Conservation (phyloP, 2,797 vertebrate genomes). For the Philypnodon macrostomus region DNA sequence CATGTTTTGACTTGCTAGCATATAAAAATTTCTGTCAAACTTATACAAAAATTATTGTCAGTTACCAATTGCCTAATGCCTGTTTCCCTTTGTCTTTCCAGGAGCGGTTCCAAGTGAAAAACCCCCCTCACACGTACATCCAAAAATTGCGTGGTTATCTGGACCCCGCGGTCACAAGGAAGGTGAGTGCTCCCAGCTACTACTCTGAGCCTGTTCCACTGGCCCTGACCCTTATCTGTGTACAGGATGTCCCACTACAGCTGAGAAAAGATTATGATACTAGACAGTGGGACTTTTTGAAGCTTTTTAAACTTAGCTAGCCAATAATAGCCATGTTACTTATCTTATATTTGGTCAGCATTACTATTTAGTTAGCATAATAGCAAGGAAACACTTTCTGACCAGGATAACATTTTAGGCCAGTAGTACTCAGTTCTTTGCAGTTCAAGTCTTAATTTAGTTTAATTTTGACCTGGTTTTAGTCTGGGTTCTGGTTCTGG, state of each 20-base stretch:
- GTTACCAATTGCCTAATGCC: conserved; percentile 1
- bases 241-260: conserved; percentile 57
- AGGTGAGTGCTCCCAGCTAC: conserved; percentile 81
- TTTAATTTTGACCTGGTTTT: too few species aligned
- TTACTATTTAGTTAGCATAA: too few species aligned
- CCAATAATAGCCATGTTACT: too few species aligned
- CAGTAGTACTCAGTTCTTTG: too few species aligned
- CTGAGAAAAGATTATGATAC: too few species aligned
- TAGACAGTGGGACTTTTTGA: too few species aligned
- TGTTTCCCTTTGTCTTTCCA: conserved; percentile 51
- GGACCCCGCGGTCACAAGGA: conserved; percentile 94
- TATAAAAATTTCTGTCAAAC: not conserved
- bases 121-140: conserved; percentile 96
- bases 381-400: too few species aligned
- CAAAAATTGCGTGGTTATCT: conserved; percentile 95
- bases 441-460: too few species aligned
- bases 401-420: too few species aligned
- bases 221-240: conserved; percentile 40
- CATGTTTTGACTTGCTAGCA: conserved; percentile 12
- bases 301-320: too few species aligned
- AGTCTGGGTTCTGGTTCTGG: too few species aligned
- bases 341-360: too few species aligned
- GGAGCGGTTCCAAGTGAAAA: conserved; percentile 99
- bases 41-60: not conserved
- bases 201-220: conserved; percentile 30